Evolutionary conservation across 2,797 vertebrate genomes (phyloP).

Genomic region (Hybognathus amarus): DNA sequence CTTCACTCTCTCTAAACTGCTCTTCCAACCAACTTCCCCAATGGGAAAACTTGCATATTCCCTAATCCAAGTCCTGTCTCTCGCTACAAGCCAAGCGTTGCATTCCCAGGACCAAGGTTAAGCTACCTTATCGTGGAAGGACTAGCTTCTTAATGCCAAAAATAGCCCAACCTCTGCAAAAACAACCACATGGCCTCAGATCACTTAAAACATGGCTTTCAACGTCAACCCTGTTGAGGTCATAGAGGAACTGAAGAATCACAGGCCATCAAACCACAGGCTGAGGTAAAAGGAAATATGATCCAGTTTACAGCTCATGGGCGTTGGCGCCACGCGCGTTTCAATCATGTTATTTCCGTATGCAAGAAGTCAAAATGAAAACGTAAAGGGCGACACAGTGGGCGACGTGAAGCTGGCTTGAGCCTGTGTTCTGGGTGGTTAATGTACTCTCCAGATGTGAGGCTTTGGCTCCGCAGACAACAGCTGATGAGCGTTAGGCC

Average conservation of each 20-base stretch:
- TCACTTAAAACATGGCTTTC: not conserved
- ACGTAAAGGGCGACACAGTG: not conserved
- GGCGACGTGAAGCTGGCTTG: not conserved
- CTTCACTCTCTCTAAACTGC: slow-evolving; percentile 8
- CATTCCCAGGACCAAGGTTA: not conserved
- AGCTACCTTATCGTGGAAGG: not conserved
- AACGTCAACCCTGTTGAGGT: not conserved
- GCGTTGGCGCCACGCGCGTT: slow-evolving; percentile 45
- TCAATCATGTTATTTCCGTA: slow-evolving; percentile 50
- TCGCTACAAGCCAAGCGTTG: not conserved
- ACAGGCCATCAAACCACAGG: slow-evolving; percentile 36
- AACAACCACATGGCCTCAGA: not conserved
- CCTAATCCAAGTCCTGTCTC: not conserved
- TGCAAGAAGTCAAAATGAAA: slow-evolving; percentile 2
- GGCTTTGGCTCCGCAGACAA: slow-evolving; percentile 16
- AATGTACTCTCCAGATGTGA: slow-evolving; percentile 52
- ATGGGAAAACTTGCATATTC: not conserved
- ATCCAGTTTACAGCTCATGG: slow-evolving; percentile 34
- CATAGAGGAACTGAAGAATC: slow-evolving; percentile 33
- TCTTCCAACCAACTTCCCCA: slow-evolving; percentile 18
- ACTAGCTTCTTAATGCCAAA: not conserved
- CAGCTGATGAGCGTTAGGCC: slow-evolving; percentile 32
- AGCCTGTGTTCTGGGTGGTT: slow-evolving; percentile 3
- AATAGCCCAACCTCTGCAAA: slow-evolving; percentile 11
- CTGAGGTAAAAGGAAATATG: slow-evolving; percentile 48